Percentiles rank a stretch among this genome's conserved stretches.
phyloP scores from a whole-genome alignment of 2,113 vertebrate species.

The Pagrus major region DNA sequence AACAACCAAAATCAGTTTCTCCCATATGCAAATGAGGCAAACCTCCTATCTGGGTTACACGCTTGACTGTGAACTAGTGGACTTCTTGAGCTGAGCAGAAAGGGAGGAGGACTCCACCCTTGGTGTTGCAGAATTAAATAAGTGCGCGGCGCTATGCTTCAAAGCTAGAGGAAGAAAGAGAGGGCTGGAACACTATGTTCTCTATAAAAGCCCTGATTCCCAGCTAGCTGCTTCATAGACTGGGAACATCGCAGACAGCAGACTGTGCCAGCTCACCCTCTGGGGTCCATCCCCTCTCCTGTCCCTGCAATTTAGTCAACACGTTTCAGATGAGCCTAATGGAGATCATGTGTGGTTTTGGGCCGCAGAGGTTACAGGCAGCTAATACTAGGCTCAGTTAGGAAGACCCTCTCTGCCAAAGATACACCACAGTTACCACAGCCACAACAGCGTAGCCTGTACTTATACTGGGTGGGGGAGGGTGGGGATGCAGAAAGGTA shows the following conservation, averaged over 20 bases:
- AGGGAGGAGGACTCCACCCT: conserved; percentile 67
- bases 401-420: conserved; percentile 75
- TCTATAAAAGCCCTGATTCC: conserved; percentile 76
- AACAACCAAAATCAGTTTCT: conserved; percentile 84
- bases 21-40: conserved; percentile 82
- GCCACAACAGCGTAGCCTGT: conserved; percentile 71
- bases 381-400: conserved; percentile 63
- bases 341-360: conserved; percentile 82
- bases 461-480: conserved; percentile 73
- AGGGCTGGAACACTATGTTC: conserved; percentile 78
- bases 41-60: conserved; percentile 85
- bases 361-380: conserved; percentile 73
- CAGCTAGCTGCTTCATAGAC: conserved; percentile 64
- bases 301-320: conserved; percentile 81
- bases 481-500: conserved; percentile 69
- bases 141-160: conserved; percentile 38
- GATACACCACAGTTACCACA: conserved; percentile 77
- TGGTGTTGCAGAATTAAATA: conserved; percentile 52
- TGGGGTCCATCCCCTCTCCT: conserved; percentile 76
- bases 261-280: conserved; percentile 73
- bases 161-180: conserved; percentile 48
- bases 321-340: conserved; percentile 83
- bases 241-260: conserved; percentile 76
- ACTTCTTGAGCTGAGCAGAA: conserved; percentile 72
- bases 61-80: conserved; percentile 87